A percentile compares a stretch with the other conserved stretches of the same genome.
Conservation (phyloP, 1,140 invertebrate species). For the Nasonia vitripennis region DNA sequence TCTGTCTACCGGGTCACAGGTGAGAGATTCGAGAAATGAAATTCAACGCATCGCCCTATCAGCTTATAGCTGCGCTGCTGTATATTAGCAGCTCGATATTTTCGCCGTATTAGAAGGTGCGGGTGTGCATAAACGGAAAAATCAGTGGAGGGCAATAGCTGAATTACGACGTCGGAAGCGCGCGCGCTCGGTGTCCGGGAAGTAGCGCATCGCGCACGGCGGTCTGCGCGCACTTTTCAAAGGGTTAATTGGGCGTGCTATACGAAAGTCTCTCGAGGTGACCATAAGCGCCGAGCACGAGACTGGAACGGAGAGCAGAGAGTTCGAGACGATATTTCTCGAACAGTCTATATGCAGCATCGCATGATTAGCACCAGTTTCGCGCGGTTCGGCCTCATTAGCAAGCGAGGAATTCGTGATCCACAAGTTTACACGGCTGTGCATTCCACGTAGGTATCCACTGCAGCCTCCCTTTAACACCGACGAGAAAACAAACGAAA, state of each 20-base stretch:
- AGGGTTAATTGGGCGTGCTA: constrained; percentile 74
- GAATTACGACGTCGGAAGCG: constrained; percentile 71
- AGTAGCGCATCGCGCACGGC: constrained; percentile 52
- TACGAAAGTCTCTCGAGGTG: constrained; percentile 65
- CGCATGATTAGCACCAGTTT: background rate
- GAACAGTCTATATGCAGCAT: background rate
- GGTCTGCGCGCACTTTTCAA: constrained; percentile 67
- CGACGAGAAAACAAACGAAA: background rate
- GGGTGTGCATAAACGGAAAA: constrained; percentile 52
- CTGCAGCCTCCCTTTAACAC: background rate
- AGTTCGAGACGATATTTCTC: no score
- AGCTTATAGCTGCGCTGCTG: background rate
- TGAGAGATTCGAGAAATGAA: constrained; percentile 63
- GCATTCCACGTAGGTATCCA: background rate
- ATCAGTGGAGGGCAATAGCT: constrained; percentile 64
- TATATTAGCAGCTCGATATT: no score
- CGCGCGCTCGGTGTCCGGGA: constrained; percentile 61
- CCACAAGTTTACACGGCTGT: no score
- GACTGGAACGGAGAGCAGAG: constrained; percentile 66
- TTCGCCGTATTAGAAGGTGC: no score
- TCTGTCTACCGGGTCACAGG: constrained; percentile 58
- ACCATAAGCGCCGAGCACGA: constrained; percentile 67
- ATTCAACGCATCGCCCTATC: constrained; percentile 40
- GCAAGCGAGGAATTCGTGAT: background rate
- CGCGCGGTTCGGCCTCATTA: background rate